Percentiles rank a stretch among this genome's conserved stretches.
phyloP scores from a whole-genome alignment of 2,113 vertebrate genomes.

The Coryphaenoides rupestris region DNA sequence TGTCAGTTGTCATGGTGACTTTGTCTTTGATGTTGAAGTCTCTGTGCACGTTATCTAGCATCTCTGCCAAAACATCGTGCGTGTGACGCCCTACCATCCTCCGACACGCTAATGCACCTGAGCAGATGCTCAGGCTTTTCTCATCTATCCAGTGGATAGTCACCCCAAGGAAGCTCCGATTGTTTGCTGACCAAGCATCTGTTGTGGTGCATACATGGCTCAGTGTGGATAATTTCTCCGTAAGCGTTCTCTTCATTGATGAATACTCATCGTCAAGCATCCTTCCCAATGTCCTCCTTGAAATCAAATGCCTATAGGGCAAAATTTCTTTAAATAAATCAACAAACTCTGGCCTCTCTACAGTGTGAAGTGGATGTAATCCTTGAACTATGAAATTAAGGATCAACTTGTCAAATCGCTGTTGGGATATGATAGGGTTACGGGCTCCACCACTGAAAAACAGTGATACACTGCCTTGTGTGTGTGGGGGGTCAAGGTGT shows the following conservation, averaged over 20 bases:
- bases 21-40: slow-evolving; percentile 5
- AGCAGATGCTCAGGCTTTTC: slow-evolving; percentile 21
- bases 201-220: slow-evolving; percentile 12
- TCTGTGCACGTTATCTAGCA: slow-evolving; percentile 14
- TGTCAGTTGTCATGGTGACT: slow-evolving; percentile 24
- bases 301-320: slow-evolving; percentile 21
- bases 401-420: slow-evolving; percentile 27
- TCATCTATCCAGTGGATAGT: slow-evolving; percentile 28
- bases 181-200: slow-evolving; percentile 23
- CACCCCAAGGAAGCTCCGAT: slow-evolving; percentile 22
- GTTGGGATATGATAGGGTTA: slow-evolving; percentile 22
- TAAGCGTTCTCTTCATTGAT: slow-evolving; percentile 8
- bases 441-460: too few relatives aligned
- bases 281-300: slow-evolving; percentile 20
- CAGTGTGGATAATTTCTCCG: slow-evolving; percentile 14
- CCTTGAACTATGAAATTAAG: slow-evolving; percentile 33
- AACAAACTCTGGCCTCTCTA: slow-evolving; percentile 12
- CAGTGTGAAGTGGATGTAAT: slow-evolving; percentile 32
- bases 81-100: slow-evolving; percentile 15
- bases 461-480: too few relatives aligned
- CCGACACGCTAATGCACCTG: slow-evolving; percentile 22
- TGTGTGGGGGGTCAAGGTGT: too few relatives aligned
- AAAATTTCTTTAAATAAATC: slow-evolving; percentile 22
- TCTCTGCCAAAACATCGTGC: slow-evolving; percentile 26
- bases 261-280: slow-evolving; percentile 17